Evolutionary conservation across 2,888 invertebrate species (phyloP).

Genomic region (Cecidostiba fungosa): DNA sequence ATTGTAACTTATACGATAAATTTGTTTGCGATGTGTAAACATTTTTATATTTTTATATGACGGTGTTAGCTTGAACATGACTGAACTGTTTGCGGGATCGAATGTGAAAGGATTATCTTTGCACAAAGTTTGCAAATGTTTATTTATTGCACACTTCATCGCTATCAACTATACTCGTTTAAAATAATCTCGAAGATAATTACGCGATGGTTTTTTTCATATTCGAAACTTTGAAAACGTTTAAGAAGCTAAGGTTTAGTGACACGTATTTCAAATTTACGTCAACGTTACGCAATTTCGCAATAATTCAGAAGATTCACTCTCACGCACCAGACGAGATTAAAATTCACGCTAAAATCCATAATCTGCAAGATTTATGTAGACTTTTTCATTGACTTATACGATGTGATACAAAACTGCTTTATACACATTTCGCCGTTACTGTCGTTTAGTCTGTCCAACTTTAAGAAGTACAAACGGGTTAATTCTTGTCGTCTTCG

Average conservation of each 20-base stretch:
- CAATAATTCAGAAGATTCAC: neutral
- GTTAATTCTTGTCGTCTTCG: no score
- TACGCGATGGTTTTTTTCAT: neutral
- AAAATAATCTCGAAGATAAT: neutral
- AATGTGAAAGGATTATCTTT: neutral
- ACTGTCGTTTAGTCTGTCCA: neutral
- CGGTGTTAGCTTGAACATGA: no score
- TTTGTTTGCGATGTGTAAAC: neutral
- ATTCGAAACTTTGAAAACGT: neutral
- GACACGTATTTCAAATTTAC: neutral
- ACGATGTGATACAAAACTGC: neutral
- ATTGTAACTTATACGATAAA: conserved; percentile 6
- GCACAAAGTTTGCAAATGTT: neutral
- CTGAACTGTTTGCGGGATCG: no score
- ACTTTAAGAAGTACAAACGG: no score
- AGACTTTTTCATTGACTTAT: neutral
- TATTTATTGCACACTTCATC: neutral
- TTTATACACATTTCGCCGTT: neutral
- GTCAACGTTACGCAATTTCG: neutral
- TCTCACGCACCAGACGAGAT: neutral
- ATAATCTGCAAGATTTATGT: neutral
- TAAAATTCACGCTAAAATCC: neutral
- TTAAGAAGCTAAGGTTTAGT: neutral
- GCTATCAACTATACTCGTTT: neutral
- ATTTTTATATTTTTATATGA: neutral